Percentiles rank a stretch among this genome's conserved stretches.
These are phyloP conservation scores for Pangasius macronema DNA, from an alignment of 2,797 vertebrate genomes.

Conservation along the genomic window DNA sequence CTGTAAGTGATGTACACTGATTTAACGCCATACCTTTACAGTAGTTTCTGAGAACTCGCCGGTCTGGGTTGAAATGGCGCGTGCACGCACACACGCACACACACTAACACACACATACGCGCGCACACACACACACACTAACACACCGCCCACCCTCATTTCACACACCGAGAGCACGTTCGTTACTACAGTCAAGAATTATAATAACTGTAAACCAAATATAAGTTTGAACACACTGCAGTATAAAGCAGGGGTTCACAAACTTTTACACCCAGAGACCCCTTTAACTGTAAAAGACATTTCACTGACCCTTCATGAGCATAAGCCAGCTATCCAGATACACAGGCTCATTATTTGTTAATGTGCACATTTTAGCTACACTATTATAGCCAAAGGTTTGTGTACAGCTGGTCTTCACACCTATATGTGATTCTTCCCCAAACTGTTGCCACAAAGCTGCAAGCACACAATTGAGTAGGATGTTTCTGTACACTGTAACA, in stretches of 20 bases:
- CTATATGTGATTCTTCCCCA: background rate
- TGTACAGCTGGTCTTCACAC: background rate
- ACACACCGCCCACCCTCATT: background rate
- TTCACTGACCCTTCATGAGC: background rate
- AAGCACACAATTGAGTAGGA: background rate
- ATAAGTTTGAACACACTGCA: background rate
- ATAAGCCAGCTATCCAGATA: background rate
- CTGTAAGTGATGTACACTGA: fast-evolving
- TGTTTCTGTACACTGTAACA: too few species aligned
- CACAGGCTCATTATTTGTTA: background rate
- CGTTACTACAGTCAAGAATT: background rate
- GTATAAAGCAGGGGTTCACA: background rate
- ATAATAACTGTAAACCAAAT: background rate
- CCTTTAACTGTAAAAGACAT: background rate
- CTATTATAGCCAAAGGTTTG: background rate
- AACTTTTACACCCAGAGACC: background rate
- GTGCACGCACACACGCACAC: background rate
- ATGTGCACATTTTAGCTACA: background rate
- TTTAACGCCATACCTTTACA: background rate
- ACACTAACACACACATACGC: background rate
- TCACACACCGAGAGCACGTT: background rate
- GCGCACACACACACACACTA: background rate
- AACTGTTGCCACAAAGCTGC: background rate
- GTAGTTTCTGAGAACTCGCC: background rate
- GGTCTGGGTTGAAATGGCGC: constrained; percentile 22